phyloP scores from a whole-genome alignment of 2,797 vertebrate species.

The Sebastes trivittatus region DNA sequence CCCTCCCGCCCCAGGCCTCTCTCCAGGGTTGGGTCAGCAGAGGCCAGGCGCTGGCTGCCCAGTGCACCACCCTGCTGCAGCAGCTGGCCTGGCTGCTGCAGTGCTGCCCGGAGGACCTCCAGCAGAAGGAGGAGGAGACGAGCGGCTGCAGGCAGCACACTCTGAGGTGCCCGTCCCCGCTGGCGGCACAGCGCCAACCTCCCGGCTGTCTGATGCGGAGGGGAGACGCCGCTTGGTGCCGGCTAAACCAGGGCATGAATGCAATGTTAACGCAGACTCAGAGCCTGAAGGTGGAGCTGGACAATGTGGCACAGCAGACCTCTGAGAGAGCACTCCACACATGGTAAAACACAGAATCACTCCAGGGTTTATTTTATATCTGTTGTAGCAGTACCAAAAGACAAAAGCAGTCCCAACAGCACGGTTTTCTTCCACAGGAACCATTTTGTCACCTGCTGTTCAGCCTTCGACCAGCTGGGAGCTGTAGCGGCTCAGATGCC shows the following conservation, averaged over 20 bases:
- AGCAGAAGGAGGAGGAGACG: slow-evolving; percentile 59
- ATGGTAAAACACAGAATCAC: slow-evolving; percentile 79
- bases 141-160: slow-evolving; percentile 64
- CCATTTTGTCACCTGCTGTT: slow-evolving; percentile 86
- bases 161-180: slow-evolving; percentile 85
- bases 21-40: slow-evolving; percentile 83
- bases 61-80: slow-evolving; percentile 85
- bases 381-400: not conserved
- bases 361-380: not conserved
- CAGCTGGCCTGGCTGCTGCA: slow-evolving; percentile 90
- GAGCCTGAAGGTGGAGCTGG: slow-evolving; percentile 83
- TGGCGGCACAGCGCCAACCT: slow-evolving; percentile 84
- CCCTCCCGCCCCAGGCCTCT: slow-evolving; percentile 88
- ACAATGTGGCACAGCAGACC: slow-evolving; percentile 77
- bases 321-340: slow-evolving; percentile 83
- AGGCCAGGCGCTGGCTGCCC: slow-evolving; percentile 84
- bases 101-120: slow-evolving; percentile 87
- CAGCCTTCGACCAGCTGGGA: slow-evolving; percentile 82
- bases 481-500: slow-evolving; percentile 83
- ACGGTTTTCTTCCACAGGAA: slow-evolving; percentile 77
- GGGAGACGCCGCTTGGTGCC: slow-evolving; percentile 84
- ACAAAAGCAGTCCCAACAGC: not conserved
- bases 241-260: slow-evolving; percentile 71
- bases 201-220: slow-evolving; percentile 85
- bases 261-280: slow-evolving; percentile 75